Evolutionary conservation across 92 coral and sea anemone genomes (phyloP), one percentile per base, ranked within the genome.

Genomic region (Paramuricea clavata): DNA sequence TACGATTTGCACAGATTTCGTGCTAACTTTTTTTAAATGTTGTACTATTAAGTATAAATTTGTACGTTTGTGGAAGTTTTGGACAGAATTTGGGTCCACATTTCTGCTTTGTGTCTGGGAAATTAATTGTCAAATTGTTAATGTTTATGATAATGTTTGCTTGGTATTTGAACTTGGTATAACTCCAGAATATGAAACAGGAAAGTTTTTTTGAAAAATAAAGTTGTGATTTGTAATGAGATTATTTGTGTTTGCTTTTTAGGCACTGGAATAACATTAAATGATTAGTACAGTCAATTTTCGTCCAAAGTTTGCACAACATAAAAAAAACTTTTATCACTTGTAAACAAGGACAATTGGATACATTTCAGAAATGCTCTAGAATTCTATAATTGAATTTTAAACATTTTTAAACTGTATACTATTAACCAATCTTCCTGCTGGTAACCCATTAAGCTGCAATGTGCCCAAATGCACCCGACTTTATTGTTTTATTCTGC

Each of bases 401-500:
- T 65, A 28, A 65, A 65, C 72, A 65, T 65, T 60, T 60, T 60
- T 30, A 60, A 11, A 60, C 32, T n/a, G n/a, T n/a, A n/a, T n/a
- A n/a, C n/a, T n/a, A n/a, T n/a, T n/a, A n/a, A n/a, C n/a, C n/a
- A n/a, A n/a, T n/a, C n/a, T n/a, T n/a, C n/a, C n/a, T n/a, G n/a
- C n/a, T n/a, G n/a, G n/a, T n/a, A n/a, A n/a, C n/a, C n/a, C n/a
- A n/a, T n/a, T n/a, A n/a, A n/a, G n/a, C n/a, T n/a, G n/a, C n/a
- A n/a, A n/a, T n/a, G n/a, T n/a, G n/a, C n/a, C n/a, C n/a, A n/a
- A n/a, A n/a, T n/a, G n/a, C n/a, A n/a, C n/a, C n/a, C n/a, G n/a
- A n/a, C n/a, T n/a, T n/a, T n/a, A n/a, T n/a, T n/a, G n/a, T n/a
- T n/a, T n/a, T n/a, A n/a, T n/a, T n/a, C n/a, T n/a, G n/a, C n/a